Evolutionary conservation across 2,113 vertebrate species (phyloP).

Genomic region (Cervus canadensis): DNA sequence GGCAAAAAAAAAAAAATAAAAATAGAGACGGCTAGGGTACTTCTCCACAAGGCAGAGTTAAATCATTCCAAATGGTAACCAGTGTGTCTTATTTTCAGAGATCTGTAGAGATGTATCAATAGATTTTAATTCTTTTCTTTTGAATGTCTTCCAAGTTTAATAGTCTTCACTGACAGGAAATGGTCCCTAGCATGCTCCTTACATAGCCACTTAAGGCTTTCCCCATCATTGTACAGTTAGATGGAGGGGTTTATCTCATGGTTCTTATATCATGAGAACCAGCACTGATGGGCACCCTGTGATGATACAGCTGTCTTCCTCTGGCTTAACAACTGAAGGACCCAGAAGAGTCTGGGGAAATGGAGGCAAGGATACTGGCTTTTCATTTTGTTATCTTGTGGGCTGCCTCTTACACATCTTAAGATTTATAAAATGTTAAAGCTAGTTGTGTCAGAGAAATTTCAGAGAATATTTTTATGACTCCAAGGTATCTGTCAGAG

Average conservation of each 20-base stretch:
- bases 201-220: neutral
- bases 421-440: neutral
- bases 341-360: neutral
- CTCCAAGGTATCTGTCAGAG: neutral
- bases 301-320: neutral
- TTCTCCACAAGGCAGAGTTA: neutral
- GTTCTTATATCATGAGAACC: neutral
- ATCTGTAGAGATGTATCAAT: neutral
- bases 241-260: neutral
- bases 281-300: neutral
- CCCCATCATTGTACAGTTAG: neutral
- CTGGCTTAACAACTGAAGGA: neutral
- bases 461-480: constrained; percentile 35
- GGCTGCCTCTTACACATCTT: neutral
- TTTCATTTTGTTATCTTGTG: neutral
- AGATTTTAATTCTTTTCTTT: constrained; percentile 38
- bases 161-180: neutral
- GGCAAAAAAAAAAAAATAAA: neutral
- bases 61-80: neutral
- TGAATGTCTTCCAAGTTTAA: neutral
- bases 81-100: neutral
- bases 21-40: neutral
- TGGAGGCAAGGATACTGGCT: neutral
- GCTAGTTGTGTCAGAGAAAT: neutral
- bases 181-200: neutral